phyloP scores from a whole-genome alignment of 2,113 vertebrate genomes.

The Pangasianodon gigas region DNA sequence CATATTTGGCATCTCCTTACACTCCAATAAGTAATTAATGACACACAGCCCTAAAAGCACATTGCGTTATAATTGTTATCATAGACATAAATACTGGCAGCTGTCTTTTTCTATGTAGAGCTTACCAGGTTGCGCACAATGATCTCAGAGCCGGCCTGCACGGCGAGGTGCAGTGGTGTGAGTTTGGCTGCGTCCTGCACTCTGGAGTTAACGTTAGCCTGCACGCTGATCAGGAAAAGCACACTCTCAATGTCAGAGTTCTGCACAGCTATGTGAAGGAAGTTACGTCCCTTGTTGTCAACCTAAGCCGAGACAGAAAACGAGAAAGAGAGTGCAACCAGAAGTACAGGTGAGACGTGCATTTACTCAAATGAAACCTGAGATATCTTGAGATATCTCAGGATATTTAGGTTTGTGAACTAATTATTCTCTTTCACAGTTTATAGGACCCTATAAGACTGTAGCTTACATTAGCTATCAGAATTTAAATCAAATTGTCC shows the following conservation, averaged over 20 bases:
- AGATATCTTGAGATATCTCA: too few relatives aligned
- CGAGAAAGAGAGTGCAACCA: neutral
- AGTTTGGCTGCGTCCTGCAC: conserved; percentile 94
- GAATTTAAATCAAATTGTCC: neutral
- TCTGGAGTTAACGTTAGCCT: conserved; percentile 95
- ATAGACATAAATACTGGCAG: neutral
- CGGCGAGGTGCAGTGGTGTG: conserved; percentile 92
- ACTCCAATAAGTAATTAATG: neutral
- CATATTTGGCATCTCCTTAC: neutral
- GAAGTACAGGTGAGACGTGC: neutral
- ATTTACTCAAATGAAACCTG: neutral
- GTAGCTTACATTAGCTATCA: neutral
- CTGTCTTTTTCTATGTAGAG: neutral
- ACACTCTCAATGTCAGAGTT: conserved; percentile 97
- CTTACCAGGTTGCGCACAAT: conserved; percentile 95
- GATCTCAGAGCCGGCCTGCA: conserved; percentile 96
- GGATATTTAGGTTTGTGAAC: neutral
- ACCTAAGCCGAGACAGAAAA: conserved; percentile 74
- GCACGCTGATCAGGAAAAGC: conserved; percentile 96
- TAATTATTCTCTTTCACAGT: neutral
- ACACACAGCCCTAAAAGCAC: neutral
- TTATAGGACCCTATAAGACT: neutral
- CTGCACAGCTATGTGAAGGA: conserved; percentile 94
- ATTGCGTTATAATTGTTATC: neutral
- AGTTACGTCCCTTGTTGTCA: conserved; percentile 97